Conservation (phyloP, 1,140 invertebrate species). For the Maconellicoccus hirsutus region DNA sequence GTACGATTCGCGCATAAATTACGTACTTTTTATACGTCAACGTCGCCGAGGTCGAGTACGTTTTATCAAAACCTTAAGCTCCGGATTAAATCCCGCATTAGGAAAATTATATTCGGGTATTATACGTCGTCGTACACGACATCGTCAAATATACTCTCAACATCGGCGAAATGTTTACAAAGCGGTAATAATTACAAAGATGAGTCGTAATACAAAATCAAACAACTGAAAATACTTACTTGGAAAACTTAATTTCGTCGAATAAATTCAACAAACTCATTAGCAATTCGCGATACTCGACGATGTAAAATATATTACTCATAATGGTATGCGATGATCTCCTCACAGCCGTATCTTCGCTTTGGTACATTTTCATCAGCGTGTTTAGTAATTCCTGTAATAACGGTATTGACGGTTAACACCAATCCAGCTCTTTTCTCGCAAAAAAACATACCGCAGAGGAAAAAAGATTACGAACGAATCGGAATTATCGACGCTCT, state of each 20-base stretch:
- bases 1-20: too few species aligned
- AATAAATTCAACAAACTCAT: conserved; percentile 61
- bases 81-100: neutral
- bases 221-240: conserved; percentile 40
- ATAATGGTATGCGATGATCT: conserved; percentile 74
- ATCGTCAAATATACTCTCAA: neutral
- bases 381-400: conserved; percentile 43
- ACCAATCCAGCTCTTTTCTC: too few species aligned
- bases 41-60: neutral
- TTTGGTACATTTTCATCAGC: conserved; percentile 66
- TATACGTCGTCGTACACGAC: neutral
- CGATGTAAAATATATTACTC: conserved; percentile 84
- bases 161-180: conserved; percentile 17
- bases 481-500: too few species aligned
- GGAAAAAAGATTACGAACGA: too few species aligned
- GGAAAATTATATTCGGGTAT: neutral
- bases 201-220: neutral
- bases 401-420: too few species aligned
- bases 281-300: conserved; percentile 87
- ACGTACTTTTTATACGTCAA: neutral
- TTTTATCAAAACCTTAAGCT: neutral
- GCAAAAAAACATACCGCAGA: too few species aligned
- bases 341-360: conserved; percentile 49
- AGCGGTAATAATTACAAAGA: neutral
- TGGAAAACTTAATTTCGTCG: conserved; percentile 76